phyloP scores from a whole-genome alignment of 2,797 vertebrate genomes.

The Onychomys arenicola region DNA sequence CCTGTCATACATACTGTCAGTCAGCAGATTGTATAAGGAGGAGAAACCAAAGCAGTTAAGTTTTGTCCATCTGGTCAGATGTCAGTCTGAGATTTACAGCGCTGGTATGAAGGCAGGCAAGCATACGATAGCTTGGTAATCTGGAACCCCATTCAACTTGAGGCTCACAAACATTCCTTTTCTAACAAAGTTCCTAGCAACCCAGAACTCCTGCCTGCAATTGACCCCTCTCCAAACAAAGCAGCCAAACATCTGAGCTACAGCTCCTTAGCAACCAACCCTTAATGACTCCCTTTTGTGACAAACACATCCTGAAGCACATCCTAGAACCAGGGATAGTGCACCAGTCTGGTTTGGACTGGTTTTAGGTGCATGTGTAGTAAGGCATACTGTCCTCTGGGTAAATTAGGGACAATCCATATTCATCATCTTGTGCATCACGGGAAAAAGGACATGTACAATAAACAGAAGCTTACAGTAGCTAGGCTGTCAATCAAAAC shows the following conservation, averaged over 20 bases:
- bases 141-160: background rate
- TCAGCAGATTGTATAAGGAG: background rate
- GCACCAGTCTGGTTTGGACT: too few species aligned
- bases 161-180: background rate
- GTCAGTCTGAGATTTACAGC: background rate
- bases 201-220: background rate
- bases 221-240: background rate
- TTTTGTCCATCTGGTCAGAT: background rate
- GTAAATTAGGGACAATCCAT: background rate
- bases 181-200: background rate
- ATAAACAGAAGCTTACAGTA: too few species aligned
- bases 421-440: background rate
- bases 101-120: background rate
- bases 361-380: background rate
- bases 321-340: too few species aligned
- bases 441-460: background rate
- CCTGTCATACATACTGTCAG: background rate
- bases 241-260: background rate
- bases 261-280: too few species aligned
- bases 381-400: background rate
- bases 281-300: too few species aligned
- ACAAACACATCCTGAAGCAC: background rate
- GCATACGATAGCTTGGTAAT: background rate
- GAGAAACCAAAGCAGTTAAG: background rate
- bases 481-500: background rate